Evolutionary conservation across 1,140 invertebrate genomes (phyloP).

Genomic region (Microplitis demolitor): DNA sequence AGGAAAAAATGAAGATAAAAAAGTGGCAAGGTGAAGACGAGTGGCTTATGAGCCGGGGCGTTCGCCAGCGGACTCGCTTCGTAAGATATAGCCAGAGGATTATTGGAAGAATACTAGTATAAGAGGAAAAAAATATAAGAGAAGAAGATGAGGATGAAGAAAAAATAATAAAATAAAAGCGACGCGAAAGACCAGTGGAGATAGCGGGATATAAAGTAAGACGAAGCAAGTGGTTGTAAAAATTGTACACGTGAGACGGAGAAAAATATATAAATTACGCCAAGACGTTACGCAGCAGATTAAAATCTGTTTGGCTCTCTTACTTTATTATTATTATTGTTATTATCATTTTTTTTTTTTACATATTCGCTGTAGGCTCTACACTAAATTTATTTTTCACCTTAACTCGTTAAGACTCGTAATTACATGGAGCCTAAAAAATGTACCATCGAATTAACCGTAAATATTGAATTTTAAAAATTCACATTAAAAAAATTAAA

Average conservation of each 20-base stretch:
- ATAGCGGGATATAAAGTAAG: neutral
- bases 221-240: neutral
- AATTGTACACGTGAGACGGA: neutral
- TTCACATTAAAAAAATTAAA: neutral
- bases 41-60: slow-evolving; percentile 16
- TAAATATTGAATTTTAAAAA: neutral
- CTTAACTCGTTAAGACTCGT: slow-evolving; percentile 7
- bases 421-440: neutral
- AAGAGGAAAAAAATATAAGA: slow-evolving; percentile 27
- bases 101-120: slow-evolving; percentile 16
- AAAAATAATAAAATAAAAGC: neutral
- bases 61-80: neutral
- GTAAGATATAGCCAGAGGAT: slow-evolving; percentile 3
- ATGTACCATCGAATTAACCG: neutral
- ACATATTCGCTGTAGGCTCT: neutral
- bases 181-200: neutral
- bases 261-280: neutral
- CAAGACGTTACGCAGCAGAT: neutral
- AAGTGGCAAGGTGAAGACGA: neutral
- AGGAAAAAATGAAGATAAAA: slow-evolving; percentile 16
- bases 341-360: too few relatives aligned
- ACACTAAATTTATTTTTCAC: slow-evolving; percentile 6
- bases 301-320: neutral
- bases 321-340: neutral
- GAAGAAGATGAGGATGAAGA: slow-evolving; percentile 1